These are phyloP conservation scores for Neodiprion pinetum DNA, from an alignment of 1,140 invertebrate genomes.

Conservation along the genomic window DNA sequence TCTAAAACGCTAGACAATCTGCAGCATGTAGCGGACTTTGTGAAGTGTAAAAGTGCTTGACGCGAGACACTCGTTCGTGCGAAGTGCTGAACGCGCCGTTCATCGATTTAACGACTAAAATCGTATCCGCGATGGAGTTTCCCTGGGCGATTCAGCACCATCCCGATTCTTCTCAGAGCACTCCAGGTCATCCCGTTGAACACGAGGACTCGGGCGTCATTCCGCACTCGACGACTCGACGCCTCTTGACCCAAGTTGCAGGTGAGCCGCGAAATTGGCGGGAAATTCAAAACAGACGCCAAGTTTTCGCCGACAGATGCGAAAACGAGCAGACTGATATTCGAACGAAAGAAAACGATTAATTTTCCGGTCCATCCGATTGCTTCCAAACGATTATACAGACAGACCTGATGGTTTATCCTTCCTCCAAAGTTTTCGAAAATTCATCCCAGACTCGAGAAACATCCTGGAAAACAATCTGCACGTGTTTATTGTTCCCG, in stretches of 20 bases:
- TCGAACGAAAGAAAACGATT: conserved; percentile 15
- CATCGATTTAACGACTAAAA: neutral
- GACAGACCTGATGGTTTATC: neutral
- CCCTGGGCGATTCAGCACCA: conserved; percentile 53
- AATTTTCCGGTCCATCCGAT: neutral
- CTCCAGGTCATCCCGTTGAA: conserved; percentile 31
- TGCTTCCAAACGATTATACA: neutral
- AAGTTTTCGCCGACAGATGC: neutral
- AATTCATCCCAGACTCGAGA: no score
- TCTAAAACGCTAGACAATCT: neutral
- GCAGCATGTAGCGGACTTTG: conserved; percentile 4
- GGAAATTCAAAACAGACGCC: neutral
- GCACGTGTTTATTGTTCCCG: no score
- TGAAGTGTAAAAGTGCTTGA: neutral
- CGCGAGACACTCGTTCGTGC: neutral
- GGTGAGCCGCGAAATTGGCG: conserved; percentile 34
- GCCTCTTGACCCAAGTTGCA: conserved; percentile 46
- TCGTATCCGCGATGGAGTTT: conserved; percentile 47
- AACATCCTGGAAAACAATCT: no score
- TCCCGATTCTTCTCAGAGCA: conserved; percentile 36
- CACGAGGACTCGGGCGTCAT: conserved; percentile 44
- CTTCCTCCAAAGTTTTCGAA: neutral
- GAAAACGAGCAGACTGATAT: conserved; percentile 9
- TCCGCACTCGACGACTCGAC: conserved; percentile 43
- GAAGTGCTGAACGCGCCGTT: neutral